Evolutionary conservation across 2,888 invertebrate genomes (phyloP), one percentile per base, ranked within the genome.

Genomic region (Lycaena phlaeas): DNA sequence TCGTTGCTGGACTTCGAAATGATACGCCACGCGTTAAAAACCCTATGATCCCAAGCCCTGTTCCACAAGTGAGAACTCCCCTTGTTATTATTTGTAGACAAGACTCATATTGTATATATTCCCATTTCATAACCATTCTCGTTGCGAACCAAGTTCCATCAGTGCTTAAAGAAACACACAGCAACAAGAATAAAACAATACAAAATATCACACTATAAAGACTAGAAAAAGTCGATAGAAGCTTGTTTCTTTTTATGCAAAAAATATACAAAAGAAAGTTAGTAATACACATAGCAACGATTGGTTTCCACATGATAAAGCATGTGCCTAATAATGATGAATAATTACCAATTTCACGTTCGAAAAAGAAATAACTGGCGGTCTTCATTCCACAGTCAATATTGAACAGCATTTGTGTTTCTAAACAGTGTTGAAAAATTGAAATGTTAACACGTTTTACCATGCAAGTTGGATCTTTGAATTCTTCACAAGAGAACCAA

Each of bases 1-100:
- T 81, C 11, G 69, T 73, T 1, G 78, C 73, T 17, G 77, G 76
- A 51, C 81, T 79, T 7, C 82, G 71, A 46, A 82, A 81, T 1
- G 70, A 52, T 6, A 62, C 64, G 36, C 75, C 70, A 1, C 58
- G 58, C 5, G 76, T 64, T 41, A 81, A 51, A 56, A 61, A 72
- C 7, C 62, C 45, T 31, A 76, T 57, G 14, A 82, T 63, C 7
- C 78, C 79, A 43, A 55, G 64, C 1, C 82, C 81, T 15, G 68
- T 56, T 5, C 78, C 75, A 9, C 71, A 46, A 7, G 64, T 61
- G 1, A 75, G 54, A 45, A 70, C 53, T 2, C 70, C 73, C 26
- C 65, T 56, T 4, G 53, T 54, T 11, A 71, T 40, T 14, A 68
- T 61, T 14, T 57, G 49, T 15, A 56, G 56, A 40, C 55, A 55